Evolutionary conservation across 2,113 vertebrate species (phyloP), one percentile per base, ranked within the genome.

Genomic region (Carollia perspicillata): DNA sequence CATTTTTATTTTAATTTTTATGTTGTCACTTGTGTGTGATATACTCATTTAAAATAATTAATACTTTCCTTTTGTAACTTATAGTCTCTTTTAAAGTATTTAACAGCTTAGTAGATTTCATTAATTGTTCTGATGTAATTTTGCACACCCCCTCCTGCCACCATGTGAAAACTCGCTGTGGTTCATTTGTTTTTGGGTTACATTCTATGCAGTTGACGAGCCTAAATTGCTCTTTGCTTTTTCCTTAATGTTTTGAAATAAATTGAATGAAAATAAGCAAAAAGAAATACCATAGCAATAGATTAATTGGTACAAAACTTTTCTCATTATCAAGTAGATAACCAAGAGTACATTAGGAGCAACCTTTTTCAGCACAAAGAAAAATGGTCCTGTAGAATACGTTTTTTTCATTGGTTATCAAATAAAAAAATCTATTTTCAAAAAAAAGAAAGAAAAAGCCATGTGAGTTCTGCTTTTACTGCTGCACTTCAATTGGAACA

Each of bases 371-470:
- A 55, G 5, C 23, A 18, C 44, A 83, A 89, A 95, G 74, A 90
- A 90, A 98, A 95, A 22, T 37, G 65, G 35, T 92, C 42, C 16
- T 42, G 33, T 94, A 84, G 60, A 96, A 95, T 88, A 81, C 0
- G 1, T 90, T 97, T 47, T 47, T 0, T 4, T n/a, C n/a, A 84
- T 35, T 88, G 79, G 28, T 94, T 84, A 84, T 92, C 60, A 93
- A 80, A 17, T 1, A 5, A 47, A 90, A 55, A 95, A 95, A 95
- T 51, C 12, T 65, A 90, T 92, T 97, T 90, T 91, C 42, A 75
- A 16, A 81, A 96, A 60, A 60, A 37, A 91, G 77, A 97, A 97
- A 63, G 66, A 75, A 95, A 98, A 98, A 98, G 96, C 92, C 75
- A 80, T 97, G 80, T 95, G 47, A 17, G 92, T 69, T 97, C 83